phyloP scores from a whole-genome alignment of 2,113 vertebrate genomes.

The Bolborhynchus lineola region DNA sequence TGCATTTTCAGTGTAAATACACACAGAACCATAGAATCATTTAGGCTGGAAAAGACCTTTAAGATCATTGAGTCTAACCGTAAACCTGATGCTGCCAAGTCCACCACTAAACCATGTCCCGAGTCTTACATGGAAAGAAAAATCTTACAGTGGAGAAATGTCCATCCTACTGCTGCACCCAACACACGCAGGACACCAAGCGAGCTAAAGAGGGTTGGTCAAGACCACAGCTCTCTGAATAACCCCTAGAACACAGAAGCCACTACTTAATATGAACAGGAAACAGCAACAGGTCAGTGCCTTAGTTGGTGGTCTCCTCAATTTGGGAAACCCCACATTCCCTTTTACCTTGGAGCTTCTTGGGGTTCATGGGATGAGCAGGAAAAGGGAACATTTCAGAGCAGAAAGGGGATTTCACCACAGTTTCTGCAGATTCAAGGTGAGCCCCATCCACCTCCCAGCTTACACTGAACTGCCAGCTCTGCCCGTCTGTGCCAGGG shows the following conservation, averaged over 20 bases:
- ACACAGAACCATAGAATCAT: rapidly evolving
- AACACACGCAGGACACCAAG: neutral
- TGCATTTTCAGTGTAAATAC: neutral
- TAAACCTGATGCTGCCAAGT: neutral
- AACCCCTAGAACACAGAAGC: neutral
- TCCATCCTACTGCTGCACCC: too few relatives aligned
- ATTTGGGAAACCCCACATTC: neutral
- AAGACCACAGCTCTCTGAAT: neutral
- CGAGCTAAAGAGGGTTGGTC: neutral
- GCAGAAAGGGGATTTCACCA: neutral
- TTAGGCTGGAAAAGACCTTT: neutral
- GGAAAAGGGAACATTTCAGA: neutral
- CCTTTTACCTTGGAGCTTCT: neutral
- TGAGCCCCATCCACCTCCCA: neutral
- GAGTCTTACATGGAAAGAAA: neutral
- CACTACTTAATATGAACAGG: neutral
- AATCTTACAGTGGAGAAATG: too few relatives aligned
- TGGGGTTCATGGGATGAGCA: neutral
- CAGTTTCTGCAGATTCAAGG: neutral
- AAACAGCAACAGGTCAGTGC: neutral
- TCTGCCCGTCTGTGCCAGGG: neutral
- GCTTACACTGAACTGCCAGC: neutral
- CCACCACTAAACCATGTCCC: neutral
- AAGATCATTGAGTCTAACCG: neutral
- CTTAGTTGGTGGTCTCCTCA: neutral